These are phyloP conservation scores for Pecten maximus DNA, from an alignment of 2,888 invertebrate species.

Conservation along the genomic window DNA sequence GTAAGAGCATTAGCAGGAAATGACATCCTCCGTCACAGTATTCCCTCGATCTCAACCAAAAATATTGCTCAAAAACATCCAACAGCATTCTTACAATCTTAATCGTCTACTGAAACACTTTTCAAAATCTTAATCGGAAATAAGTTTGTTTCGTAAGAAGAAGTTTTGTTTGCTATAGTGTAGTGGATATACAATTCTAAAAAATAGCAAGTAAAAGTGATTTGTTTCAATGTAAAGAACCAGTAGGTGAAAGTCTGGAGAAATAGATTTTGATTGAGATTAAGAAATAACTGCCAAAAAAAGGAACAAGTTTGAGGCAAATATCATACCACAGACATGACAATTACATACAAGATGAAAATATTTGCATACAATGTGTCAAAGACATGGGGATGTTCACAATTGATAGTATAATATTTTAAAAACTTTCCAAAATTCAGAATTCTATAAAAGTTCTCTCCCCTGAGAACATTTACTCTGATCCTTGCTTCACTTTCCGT, in stretches of 20 bases:
- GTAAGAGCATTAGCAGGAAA: not conserved
- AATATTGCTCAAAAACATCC: not conserved
- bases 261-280: not conserved
- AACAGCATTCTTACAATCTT: too few species aligned
- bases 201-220: too few species aligned
- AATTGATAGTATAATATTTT: not conserved
- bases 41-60: not conserved
- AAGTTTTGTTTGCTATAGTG: too few species aligned
- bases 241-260: too few species aligned
- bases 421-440: not conserved
- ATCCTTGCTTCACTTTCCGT: not conserved
- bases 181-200: too few species aligned
- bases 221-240: too few species aligned
- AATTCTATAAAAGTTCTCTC: not conserved
- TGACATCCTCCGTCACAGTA: not conserved
- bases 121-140: too few species aligned
- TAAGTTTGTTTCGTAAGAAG: too few species aligned
- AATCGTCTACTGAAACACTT: too few species aligned
- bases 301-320: not conserved
- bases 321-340: not conserved
- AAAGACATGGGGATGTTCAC: not conserved
- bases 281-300: not conserved
- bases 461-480: not conserved
- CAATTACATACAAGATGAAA: not conserved
- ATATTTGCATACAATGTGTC: conserved; percentile 6